A percentile compares a stretch with the other conserved stretches of the same genome.
Evolutionary conservation across 2,113 vertebrate species (phyloP).

Genomic region (Dipodomys ordii): DNA sequence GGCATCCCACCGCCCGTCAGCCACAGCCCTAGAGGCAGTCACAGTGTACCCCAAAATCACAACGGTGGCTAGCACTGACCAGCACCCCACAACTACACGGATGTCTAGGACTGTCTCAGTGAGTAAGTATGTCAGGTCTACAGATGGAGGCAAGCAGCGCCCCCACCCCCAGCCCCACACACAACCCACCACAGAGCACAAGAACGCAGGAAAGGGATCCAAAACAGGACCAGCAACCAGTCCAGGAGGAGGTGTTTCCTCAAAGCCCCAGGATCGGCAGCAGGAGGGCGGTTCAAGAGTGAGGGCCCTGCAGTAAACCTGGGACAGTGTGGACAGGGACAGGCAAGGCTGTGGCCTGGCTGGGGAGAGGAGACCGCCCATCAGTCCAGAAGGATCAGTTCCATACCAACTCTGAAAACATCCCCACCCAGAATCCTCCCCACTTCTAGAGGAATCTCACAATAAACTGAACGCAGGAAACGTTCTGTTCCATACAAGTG

Average conservation of each 20-base stretch:
- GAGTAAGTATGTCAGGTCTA: background rate
- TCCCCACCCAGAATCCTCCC: background rate
- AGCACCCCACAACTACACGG: background rate
- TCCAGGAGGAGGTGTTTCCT: background rate
- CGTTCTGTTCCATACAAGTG: background rate
- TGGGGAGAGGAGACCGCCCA: too few relatives aligned
- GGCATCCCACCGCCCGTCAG: fast-evolving
- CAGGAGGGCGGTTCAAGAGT: background rate
- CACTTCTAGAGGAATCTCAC: background rate
- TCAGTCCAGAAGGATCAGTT: background rate
- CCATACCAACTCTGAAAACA: background rate
- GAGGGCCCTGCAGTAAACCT: background rate
- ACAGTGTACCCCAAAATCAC: background rate
- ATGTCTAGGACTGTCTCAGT: too few relatives aligned
- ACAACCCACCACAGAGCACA: background rate
- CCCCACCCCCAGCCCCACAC: background rate
- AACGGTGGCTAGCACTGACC: too few relatives aligned
- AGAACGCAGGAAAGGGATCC: background rate
- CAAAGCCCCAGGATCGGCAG: fast-evolving
- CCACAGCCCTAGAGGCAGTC: background rate
- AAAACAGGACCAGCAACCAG: background rate
- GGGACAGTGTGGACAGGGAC: too few relatives aligned
- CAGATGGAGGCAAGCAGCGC: background rate
- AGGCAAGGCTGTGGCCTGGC: background rate
- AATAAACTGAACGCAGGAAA: background rate